Conservation (phyloP, 2,888 invertebrate species). For the Philhelius pedissequus region DNA sequence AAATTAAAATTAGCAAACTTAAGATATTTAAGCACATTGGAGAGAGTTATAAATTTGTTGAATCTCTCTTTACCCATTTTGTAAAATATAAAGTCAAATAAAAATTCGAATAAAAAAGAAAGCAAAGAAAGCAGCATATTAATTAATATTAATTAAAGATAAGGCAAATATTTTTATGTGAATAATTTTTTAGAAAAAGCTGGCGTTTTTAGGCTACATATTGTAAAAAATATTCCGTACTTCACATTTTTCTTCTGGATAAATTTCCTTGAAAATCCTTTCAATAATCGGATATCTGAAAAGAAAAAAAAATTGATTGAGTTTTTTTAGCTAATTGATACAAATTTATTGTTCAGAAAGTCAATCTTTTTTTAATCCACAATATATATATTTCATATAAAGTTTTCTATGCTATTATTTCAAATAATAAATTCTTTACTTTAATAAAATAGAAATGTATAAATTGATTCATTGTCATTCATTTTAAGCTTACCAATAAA, state of each 20-base stretch:
- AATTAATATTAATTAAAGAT: slow-evolving; percentile 6
- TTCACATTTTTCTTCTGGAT: slow-evolving; percentile 78
- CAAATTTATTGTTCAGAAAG: no score
- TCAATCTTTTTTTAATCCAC: no score
- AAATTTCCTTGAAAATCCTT: slow-evolving; percentile 76
- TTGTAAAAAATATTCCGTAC: slow-evolving; percentile 78
- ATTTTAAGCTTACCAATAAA: no score
- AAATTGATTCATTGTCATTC: no score
- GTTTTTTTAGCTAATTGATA: no score
- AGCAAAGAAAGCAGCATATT: slow-evolving; percentile 65
- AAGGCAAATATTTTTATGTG: slow-evolving; percentile 27
- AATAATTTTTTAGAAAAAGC: slow-evolving; percentile 30
- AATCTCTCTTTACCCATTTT: slow-evolving; percentile 24
- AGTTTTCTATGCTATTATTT: no score
- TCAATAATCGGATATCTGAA: slow-evolving; percentile 77
- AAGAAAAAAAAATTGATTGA: slow-evolving; percentile 26
- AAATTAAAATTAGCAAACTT: slow-evolving; percentile 7
- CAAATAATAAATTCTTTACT: no score
- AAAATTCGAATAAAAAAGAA: slow-evolving; percentile 32
- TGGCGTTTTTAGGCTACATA: slow-evolving; percentile 70
- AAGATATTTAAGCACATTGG: slow-evolving; percentile 10
- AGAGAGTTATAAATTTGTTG: neutral
- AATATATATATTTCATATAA: no score
- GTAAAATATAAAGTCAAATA: slow-evolving; percentile 2
- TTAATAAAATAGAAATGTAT: no score